A percentile compares a stretch with the other conserved stretches of the same genome.
Conservation (phyloP, 2,113 vertebrate species). For the Thoracochromis brauschi region DNA sequence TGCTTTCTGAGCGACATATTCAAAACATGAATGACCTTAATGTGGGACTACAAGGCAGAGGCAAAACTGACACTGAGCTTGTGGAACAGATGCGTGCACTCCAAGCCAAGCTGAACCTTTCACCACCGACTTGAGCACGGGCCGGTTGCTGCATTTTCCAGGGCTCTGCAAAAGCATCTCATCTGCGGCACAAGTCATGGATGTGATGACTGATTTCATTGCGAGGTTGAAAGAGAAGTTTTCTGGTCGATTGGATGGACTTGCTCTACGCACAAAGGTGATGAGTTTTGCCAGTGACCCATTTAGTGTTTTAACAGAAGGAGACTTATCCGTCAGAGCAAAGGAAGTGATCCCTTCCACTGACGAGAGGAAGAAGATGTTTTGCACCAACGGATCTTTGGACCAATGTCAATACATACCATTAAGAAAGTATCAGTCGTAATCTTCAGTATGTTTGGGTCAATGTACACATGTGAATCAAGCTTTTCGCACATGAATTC, state of each 20-base stretch:
- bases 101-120: background rate
- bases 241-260: background rate
- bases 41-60: background rate
- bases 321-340: background rate
- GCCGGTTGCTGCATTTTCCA: background rate
- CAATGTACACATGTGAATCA: background rate
- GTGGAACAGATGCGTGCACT: background rate
- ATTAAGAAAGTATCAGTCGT: background rate
- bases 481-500: fast-evolving
- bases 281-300: background rate
- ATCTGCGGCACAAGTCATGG: background rate
- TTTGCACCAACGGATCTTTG: background rate
- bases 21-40: background rate
- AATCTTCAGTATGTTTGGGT: background rate
- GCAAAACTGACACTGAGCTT: background rate
- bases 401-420: background rate
- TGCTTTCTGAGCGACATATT: background rate
- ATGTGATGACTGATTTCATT: background rate
- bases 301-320: background rate
- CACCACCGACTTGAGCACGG: background rate
- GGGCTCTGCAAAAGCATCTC: background rate
- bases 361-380: no score
- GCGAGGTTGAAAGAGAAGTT: fast-evolving
- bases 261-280: background rate
- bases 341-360: no score